Evolutionary conservation across 1,140 invertebrate genomes (phyloP).

Genomic region (Potamilus streckersoni): DNA sequence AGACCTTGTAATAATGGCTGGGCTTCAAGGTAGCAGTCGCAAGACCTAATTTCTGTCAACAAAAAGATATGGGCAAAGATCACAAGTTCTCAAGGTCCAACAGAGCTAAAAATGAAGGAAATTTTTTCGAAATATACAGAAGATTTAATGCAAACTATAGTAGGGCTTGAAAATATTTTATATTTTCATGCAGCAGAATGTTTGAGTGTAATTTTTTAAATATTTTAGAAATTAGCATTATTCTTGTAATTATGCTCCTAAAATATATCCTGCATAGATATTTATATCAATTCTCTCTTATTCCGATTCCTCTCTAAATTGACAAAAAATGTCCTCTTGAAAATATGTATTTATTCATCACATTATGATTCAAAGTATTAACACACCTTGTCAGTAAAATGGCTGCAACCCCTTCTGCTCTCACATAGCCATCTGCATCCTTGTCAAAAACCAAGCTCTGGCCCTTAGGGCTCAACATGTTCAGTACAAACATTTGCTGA

Average conservation of each 20-base stretch:
- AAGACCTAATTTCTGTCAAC: neutral
- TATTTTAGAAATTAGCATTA: neutral
- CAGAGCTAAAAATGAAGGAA: neutral
- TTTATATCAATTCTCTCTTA: neutral
- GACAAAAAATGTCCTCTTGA: neutral
- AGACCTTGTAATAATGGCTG: neutral
- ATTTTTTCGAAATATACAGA: neutral
- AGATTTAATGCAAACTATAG: too few relatives aligned
- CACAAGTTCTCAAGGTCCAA: too few relatives aligned
- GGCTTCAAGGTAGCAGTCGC: neutral
- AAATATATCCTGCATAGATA: neutral
- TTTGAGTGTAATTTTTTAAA: neutral
- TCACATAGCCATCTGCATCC: slow-evolving; percentile 40
- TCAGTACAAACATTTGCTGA: slow-evolving; percentile 30
- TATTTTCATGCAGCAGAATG: too few relatives aligned
- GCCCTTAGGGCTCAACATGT: slow-evolving; percentile 38
- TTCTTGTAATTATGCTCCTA: neutral
- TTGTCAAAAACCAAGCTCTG: slow-evolving; percentile 38
- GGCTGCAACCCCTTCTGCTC: slow-evolving; percentile 42
- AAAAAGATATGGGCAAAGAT: too few relatives aligned
- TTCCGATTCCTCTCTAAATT: neutral
- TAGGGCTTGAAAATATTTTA: too few relatives aligned
- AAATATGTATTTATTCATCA: neutral
- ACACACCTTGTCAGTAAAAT: slow-evolving; percentile 38
- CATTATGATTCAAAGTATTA: neutral